A percentile compares a stretch with the other conserved stretches of the same genome.
phyloP scores from a whole-genome alignment of 1,140 invertebrate species.

The Apis florea region DNA sequence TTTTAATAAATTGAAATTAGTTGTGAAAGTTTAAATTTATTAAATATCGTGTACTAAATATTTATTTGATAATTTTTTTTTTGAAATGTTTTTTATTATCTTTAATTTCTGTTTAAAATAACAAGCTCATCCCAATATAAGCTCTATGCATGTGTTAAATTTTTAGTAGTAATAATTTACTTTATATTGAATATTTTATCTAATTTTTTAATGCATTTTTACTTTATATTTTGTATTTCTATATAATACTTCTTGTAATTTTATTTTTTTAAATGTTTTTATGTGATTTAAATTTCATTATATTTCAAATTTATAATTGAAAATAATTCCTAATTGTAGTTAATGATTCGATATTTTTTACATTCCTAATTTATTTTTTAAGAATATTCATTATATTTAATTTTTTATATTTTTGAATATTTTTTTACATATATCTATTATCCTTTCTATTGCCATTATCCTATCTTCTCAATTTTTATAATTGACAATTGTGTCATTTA shows the following conservation, averaged over 20 bases:
- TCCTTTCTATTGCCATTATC: no score
- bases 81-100: not conserved
- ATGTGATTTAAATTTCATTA: not conserved
- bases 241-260: not conserved
- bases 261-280: not conserved
- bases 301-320: not conserved
- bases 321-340: not conserved
- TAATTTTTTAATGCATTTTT: not conserved
- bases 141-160: not conserved
- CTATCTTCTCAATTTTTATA: no score
- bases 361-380: not conserved
- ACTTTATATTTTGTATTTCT: no score
- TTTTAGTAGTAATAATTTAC: no score
- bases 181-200: slow-evolving; percentile 1
- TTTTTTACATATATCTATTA: no score
- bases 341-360: not conserved
- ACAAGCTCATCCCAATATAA: no score
- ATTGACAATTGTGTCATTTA: no score
- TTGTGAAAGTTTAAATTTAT: slow-evolving; percentile 23
- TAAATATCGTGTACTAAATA: not conserved
- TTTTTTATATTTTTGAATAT: not conserved
- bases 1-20: not conserved
- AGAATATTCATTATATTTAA: no score
- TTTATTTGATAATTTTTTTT: not conserved
- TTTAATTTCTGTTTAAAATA: no score